Conservation (phyloP, 2,113 vertebrate genomes). For the Hipposideros armiger region DNA sequence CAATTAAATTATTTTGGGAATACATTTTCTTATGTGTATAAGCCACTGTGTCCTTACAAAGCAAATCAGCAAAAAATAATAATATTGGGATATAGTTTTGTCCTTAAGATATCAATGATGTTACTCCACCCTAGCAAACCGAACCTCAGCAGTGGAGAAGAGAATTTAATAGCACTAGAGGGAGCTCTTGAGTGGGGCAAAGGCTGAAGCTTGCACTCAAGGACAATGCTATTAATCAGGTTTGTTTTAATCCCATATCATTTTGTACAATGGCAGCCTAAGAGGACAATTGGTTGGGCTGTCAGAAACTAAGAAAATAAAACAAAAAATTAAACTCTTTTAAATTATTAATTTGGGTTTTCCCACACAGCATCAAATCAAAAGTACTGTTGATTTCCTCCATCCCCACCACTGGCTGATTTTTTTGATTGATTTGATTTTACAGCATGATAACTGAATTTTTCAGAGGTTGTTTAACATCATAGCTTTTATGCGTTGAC, state of each 20-base stretch:
- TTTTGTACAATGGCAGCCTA: background rate
- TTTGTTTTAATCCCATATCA: background rate
- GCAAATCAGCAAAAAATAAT: background rate
- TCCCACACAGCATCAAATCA: background rate
- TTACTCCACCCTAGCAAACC: background rate
- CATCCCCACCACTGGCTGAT: background rate
- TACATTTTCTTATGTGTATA: background rate
- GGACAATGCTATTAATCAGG: background rate
- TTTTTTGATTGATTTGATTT: slow-evolving; percentile 14
- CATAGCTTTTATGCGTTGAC: background rate
- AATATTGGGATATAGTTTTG: background rate
- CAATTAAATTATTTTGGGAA: slow-evolving; percentile 16
- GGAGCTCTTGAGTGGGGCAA: background rate
- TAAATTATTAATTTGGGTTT: background rate
- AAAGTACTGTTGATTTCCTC: background rate
- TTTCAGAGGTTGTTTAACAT: slow-evolving; percentile 40
- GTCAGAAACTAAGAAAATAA: background rate
- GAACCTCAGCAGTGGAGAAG: background rate
- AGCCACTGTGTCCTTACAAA: background rate
- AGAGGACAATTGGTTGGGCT: background rate
- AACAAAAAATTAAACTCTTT: background rate
- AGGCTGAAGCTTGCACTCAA: background rate
- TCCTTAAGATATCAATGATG: background rate
- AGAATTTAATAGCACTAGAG: background rate
- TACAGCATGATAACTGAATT: background rate